phyloP scores from a whole-genome alignment of 2,888 invertebrate genomes.

The Spatulosminthurus flaviceps region DNA sequence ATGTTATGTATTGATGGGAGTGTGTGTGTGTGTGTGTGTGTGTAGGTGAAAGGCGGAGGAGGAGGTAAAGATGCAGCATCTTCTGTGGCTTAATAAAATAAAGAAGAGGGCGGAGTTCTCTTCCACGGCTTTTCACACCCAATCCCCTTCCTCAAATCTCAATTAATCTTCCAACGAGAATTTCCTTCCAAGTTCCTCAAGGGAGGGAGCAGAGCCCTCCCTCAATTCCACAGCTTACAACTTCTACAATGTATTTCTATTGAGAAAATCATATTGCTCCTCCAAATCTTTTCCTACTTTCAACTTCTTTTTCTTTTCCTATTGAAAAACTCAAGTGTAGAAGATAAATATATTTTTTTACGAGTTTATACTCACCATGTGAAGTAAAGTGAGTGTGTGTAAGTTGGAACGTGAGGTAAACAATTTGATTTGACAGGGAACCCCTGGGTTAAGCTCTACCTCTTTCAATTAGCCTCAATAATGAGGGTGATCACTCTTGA shows the following conservation, averaged over 20 bases:
- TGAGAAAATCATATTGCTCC: neutral
- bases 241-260: no score
- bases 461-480: slow-evolving; percentile 36
- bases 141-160: slow-evolving; percentile 8
- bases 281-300: neutral
- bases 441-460: neutral
- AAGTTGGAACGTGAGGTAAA: neutral
- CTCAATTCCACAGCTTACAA: no score
- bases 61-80: slow-evolving; percentile 18
- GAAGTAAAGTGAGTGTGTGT: neutral
- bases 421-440: slow-evolving; percentile 18
- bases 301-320: neutral
- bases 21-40: neutral
- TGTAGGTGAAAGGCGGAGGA: slow-evolving; percentile 18
- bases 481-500: slow-evolving; percentile 1
- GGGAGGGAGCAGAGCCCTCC: neutral
- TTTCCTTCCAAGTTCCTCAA: neutral
- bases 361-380: neutral
- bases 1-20: neutral
- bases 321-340: neutral
- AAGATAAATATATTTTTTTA: slow-evolving; percentile 1
- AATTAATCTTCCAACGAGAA: slow-evolving; percentile 18
- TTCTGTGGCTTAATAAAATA: slow-evolving; percentile 4
- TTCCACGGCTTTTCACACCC: neutral
- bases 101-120: neutral